A percentile compares a stretch with the other conserved stretches of the same genome.
Conservation (phyloP, 2,113 vertebrate genomes). For the Tenebrosternarchus preto region DNA sequence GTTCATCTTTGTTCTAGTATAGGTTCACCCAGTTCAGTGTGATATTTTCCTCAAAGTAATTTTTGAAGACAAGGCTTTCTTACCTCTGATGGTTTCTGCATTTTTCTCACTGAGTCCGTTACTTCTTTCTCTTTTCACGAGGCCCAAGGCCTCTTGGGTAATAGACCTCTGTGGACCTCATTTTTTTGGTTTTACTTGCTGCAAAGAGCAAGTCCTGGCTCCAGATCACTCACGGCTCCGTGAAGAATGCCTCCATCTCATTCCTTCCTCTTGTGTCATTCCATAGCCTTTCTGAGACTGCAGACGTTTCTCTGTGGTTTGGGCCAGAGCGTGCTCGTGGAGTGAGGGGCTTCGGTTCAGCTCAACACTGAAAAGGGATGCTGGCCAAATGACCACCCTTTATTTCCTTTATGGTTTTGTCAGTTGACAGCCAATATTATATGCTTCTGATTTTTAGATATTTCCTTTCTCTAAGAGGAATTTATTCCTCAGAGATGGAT, state of each 20-base stretch:
- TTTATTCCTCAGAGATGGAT: neutral
- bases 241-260: constrained; percentile 12
- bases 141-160: constrained; percentile 5
- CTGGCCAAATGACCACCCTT: neutral
- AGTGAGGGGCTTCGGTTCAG: neutral
- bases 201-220: constrained; percentile 3
- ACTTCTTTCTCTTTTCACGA: neutral
- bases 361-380: neutral
- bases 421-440: neutral
- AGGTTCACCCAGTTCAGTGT: no score
- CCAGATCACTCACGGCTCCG: neutral
- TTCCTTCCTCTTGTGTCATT: constrained; percentile 1
- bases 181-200: neutral
- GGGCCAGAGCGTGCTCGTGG: neutral
- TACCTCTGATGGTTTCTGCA: neutral
- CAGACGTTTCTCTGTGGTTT: constrained; percentile 1
- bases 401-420: neutral
- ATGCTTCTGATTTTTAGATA: neutral
- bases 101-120: neutral
- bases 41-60: neutral
- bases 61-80: neutral
- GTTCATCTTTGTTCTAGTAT: neutral
- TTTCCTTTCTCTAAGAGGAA: neutral
- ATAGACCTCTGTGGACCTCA: neutral
- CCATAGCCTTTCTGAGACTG: neutral